Conservation (phyloP, 2,888 invertebrate genomes). For the Meteorus colon region DNA sequence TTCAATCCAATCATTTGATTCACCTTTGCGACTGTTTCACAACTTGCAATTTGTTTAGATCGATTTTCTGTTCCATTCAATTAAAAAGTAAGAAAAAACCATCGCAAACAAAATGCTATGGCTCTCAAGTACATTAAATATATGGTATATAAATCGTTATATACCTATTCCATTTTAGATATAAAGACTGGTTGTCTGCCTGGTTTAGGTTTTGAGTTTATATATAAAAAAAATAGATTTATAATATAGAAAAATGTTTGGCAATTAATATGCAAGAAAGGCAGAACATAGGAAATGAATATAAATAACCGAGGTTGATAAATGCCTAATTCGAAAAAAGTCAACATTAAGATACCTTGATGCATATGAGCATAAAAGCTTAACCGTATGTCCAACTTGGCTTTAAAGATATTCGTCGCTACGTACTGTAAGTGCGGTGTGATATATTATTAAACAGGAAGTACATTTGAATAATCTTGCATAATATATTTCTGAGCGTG, state of each 20-base stretch:
- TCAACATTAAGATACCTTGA: constrained; percentile 34
- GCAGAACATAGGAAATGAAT: background rate
- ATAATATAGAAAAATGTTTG: background rate
- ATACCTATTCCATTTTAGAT: constrained; percentile 36
- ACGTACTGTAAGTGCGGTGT: constrained; percentile 57
- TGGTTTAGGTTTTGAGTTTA: background rate
- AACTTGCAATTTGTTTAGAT: no score
- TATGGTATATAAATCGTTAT: no score
- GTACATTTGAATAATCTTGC: constrained; percentile 45
- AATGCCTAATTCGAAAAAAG: constrained; percentile 45
- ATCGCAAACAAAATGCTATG: constrained; percentile 7
- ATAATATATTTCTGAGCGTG: constrained; percentile 56
- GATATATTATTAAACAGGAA: constrained; percentile 51
- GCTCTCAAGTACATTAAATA: constrained; percentile 43
- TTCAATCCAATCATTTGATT: no score
- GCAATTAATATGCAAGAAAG: background rate
- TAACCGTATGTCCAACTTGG: constrained; percentile 56
- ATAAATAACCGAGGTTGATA: constrained; percentile 26
- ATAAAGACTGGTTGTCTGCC: background rate
- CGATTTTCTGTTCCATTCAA: no score
- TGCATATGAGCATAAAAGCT: constrained; percentile 50
- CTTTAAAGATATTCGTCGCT: constrained; percentile 60
- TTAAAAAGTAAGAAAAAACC: no score
- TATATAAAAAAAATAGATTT: background rate
- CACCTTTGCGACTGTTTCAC: no score